Base-by-base conservation (phyloP, 2,797 vertebrate species). In the Sebastes hubbsi region DNA sequence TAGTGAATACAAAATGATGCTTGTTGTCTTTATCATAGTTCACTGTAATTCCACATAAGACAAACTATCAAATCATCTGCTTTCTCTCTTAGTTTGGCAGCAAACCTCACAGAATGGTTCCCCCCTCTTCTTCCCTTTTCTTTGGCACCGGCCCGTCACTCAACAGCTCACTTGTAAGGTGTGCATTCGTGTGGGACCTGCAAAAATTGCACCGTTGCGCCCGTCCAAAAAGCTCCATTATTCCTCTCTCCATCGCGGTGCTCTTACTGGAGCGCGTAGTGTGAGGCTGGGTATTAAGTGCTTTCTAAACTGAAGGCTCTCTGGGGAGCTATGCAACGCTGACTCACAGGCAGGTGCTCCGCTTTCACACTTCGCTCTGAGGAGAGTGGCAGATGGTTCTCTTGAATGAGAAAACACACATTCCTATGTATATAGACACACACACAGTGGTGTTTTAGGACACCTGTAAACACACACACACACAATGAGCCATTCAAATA, bases 271-370 rank as follows among this genome's bases (percentile, higher is more conserved):
- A 90, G 91, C 77, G 63, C 67, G 54, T 42, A 82, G 86, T 82
- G 81, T 62, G 86, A 80, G 84, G 88, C 80, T 69, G 82, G 76
- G 84, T 89, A 93, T 93, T 92, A 94, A 94, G 92, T 92, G 94
- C 89, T 91, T 91, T 91, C 88, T 91, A 92, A 92, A 89, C 83
- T 82, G 88, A 92, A 92, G 73, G 83, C 91, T 91, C 92, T 90
- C 90, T 27, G 63, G 91, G 90, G 93, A 90, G 88, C 83, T 67
- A 77, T 86, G 88, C 88, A 88, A 80, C 65, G 85, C 92, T 93
- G 92, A 95, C 89, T 94, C 91, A 90, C 87, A 89, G 93, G 93
- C 93, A 94, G 92, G 92, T 92, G 91, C 90, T 87, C 49, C 62
- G 75, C 88, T 87, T 91, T 91, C 88, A 91, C 83, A 86, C 91